Percentiles rank a stretch among this genome's conserved stretches.
Conservation (phyloP, 2,888 invertebrate species). For the Catocala nupta region DNA sequence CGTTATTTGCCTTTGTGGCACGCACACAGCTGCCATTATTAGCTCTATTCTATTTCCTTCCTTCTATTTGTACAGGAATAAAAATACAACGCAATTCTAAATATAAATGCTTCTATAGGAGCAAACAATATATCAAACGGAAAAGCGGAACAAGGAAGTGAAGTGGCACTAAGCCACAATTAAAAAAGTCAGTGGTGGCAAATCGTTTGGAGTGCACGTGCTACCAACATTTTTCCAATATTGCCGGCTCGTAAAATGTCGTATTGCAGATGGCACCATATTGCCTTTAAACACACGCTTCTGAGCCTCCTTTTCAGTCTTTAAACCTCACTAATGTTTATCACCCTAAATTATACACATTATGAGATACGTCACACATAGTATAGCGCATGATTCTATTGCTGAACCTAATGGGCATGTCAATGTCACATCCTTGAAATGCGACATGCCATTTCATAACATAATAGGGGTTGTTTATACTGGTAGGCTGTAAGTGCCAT, state of each 20-base stretch:
- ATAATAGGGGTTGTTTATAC: slow-evolving; percentile 13
- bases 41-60: no score
- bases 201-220: slow-evolving; percentile 71
- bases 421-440: slow-evolving; percentile 39
- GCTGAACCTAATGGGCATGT: slow-evolving; percentile 41
- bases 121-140: slow-evolving; percentile 26
- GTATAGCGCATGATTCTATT: slow-evolving; percentile 35
- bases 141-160: slow-evolving; percentile 35
- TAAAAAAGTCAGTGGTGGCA: slow-evolving; percentile 52
- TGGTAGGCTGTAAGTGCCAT: background rate
- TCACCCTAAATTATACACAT: slow-evolving; percentile 40
- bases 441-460: slow-evolving; percentile 31
- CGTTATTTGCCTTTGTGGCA: no score
- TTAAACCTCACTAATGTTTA: slow-evolving; percentile 35
- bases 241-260: slow-evolving; percentile 70
- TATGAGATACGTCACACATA: slow-evolving; percentile 30
- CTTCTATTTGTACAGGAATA: no score
- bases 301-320: slow-evolving; percentile 24
- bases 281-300: slow-evolving; percentile 64
- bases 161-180: slow-evolving; percentile 43
- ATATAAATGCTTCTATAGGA: no score
- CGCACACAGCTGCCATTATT: no score
- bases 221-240: slow-evolving; percentile 79
- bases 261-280: slow-evolving; percentile 21
- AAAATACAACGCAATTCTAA: no score